Percentiles rank a stretch among this genome's conserved stretches.
Evolutionary conservation across 1,140 invertebrate species (phyloP).

Genomic region (Heliconius hewitsoni): DNA sequence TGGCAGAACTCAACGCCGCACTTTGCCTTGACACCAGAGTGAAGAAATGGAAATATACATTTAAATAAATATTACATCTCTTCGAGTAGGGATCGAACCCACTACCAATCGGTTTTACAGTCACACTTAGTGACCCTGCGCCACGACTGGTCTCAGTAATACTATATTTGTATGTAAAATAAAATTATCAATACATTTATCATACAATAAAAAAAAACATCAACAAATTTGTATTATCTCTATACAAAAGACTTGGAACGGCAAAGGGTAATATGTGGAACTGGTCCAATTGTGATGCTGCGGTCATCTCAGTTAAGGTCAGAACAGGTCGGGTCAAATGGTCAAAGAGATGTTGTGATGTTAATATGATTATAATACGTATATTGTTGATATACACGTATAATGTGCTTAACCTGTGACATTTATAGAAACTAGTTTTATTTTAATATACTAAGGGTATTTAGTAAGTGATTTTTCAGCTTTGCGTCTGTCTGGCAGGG

Average conservation of each 20-base stretch:
- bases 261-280: slow-evolving; percentile 18
- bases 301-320: slow-evolving; percentile 37
- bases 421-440: background rate
- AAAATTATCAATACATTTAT: background rate
- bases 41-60: no score
- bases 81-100: no score
- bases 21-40: no score
- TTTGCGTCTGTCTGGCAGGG: background rate
- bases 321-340: slow-evolving; percentile 32
- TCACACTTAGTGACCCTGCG: no score
- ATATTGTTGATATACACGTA: background rate
- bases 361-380: slow-evolving; percentile 17
- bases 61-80: no score
- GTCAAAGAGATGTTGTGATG: slow-evolving; percentile 26
- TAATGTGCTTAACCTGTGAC: background rate
- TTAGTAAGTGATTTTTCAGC: background rate
- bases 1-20: no score
- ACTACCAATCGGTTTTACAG: no score
- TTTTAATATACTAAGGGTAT: background rate
- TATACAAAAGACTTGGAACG: background rate
- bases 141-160: no score
- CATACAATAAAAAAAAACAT: background rate
- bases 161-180: background rate
- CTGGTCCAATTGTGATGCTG: slow-evolving; percentile 23
- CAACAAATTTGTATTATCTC: background rate